Percentiles rank a stretch among this genome's conserved stretches.
Evolutionary conservation across 2,113 vertebrate genomes (phyloP).

Genomic region (Sebastes fasciatus): DNA sequence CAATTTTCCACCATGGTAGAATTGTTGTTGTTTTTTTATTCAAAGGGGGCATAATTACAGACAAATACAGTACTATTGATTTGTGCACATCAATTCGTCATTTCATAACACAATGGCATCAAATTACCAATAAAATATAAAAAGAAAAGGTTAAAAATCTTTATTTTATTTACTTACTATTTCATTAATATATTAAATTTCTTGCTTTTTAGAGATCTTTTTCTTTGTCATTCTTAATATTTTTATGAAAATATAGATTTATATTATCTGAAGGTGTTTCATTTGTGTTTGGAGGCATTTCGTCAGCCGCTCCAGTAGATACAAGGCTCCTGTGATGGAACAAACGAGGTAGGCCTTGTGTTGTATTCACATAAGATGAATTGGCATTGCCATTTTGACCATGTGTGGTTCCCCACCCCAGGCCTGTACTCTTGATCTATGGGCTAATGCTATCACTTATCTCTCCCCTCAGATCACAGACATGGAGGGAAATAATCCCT

Average conservation of each 20-base stretch:
- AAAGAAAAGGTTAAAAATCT: neutral
- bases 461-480: conserved; percentile 18
- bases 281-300: neutral
- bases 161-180: no score
- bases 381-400: conserved; percentile 16
- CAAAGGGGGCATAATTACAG: no score
- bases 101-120: neutral
- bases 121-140: neutral
- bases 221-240: neutral
- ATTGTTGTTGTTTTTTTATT: neutral
- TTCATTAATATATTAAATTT: neutral
- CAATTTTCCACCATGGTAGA: neutral
- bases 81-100: neutral
- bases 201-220: no score
- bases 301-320: neutral
- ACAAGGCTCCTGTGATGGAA: neutral
- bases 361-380: conserved; percentile 16
- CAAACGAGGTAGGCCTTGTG: neutral
- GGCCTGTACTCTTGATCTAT: conserved; percentile 21
- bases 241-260: neutral
- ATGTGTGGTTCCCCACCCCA: conserved; percentile 21
- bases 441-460: conserved; percentile 31
- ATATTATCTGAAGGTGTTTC: neutral
- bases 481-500: conserved; percentile 17
- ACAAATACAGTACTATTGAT: neutral